phyloP scores from a whole-genome alignment of 2,113 vertebrate species.

The Actenoides hombroni region DNA sequence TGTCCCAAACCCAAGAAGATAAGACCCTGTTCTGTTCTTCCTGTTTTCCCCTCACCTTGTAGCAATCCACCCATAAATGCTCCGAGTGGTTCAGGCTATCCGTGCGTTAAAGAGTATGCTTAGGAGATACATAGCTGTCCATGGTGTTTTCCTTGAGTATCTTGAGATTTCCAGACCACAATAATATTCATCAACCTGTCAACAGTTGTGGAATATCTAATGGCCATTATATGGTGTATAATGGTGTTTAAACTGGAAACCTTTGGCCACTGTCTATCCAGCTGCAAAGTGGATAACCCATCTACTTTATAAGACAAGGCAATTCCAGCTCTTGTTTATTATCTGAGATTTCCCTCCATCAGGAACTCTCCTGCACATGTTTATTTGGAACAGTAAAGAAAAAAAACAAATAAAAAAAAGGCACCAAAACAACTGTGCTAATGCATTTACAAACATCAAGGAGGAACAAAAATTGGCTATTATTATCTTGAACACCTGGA shows the following conservation, averaged over 20 bases:
- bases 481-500: not conserved
- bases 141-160: not conserved
- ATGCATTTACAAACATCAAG: not conserved
- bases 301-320: not conserved
- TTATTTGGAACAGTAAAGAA: not conserved
- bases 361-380: not conserved
- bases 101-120: not conserved
- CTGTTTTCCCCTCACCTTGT: not conserved
- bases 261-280: not conserved
- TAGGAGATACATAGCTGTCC: not conserved
- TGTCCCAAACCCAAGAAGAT: not conserved
- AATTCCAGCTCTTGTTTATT: not conserved
- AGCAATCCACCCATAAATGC: not conserved
- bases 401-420: not conserved
- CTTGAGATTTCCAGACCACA: not conserved
- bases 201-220: not conserved
- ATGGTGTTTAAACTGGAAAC: not conserved
- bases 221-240: not conserved
- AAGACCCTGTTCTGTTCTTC: not conserved
- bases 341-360: not conserved
- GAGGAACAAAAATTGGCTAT: not conserved
- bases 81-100: not conserved
- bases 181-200: not conserved
- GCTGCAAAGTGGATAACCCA: not conserved
- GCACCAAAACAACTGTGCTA: not conserved